Percentiles rank a stretch among this genome's conserved stretches.
These are phyloP conservation scores for Ceriagrion tenellum DNA, from an alignment of 2,888 invertebrate genomes.

Conservation along the genomic window DNA sequence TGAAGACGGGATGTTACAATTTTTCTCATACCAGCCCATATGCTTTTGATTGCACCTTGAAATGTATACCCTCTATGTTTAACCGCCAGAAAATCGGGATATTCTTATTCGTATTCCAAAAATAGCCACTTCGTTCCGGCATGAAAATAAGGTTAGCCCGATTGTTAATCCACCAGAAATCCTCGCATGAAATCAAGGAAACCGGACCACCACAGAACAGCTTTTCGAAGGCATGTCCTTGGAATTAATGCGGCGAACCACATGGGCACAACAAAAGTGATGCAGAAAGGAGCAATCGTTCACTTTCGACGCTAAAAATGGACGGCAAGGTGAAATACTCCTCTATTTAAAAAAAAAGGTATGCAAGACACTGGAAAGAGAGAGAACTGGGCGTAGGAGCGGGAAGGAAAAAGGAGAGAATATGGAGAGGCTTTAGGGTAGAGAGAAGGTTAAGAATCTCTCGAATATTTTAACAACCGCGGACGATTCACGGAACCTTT, in stretches of 20 bases:
- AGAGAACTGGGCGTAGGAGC: background rate
- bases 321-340: background rate
- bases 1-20: too few relatives aligned
- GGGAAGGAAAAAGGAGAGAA: background rate
- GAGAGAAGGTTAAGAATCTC: background rate
- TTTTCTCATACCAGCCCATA: background rate
- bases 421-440: background rate
- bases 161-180: slow-evolving; percentile 1
- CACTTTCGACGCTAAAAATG: background rate
- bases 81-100: background rate
- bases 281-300: background rate
- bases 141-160: background rate
- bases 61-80: background rate
- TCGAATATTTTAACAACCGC: slow-evolving; percentile 31
- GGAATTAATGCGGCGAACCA: slow-evolving; percentile 44
- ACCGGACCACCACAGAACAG: slow-evolving; percentile 1
- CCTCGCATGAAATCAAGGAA: slow-evolving; percentile 20
- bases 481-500: slow-evolving; percentile 21
- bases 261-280: background rate
- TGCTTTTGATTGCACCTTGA: background rate
- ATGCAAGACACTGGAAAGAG: background rate
- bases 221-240: slow-evolving; percentile 26
- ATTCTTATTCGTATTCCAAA: background rate
- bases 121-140: background rate
- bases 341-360: background rate